Percentiles rank a stretch among this genome's conserved stretches.
phyloP scores from a whole-genome alignment of 2,113 vertebrate species.

The Saguinus imperator region DNA sequence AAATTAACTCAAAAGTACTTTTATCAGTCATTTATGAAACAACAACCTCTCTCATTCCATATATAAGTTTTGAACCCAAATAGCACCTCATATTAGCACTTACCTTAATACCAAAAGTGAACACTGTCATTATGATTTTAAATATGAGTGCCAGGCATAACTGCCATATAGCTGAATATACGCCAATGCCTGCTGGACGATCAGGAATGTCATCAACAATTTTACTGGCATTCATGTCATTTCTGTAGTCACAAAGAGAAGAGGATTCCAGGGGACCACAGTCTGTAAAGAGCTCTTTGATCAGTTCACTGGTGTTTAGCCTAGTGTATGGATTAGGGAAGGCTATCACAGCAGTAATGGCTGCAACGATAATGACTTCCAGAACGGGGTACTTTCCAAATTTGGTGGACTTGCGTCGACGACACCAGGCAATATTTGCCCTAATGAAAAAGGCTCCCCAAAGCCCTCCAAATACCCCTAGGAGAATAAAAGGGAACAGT shows the following conservation, averaged over 20 bases:
- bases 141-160: slow-evolving; percentile 97
- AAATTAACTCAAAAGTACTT: not conserved
- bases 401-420: slow-evolving; percentile 95
- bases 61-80: not conserved
- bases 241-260: slow-evolving; percentile 97
- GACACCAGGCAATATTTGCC: slow-evolving; percentile 98
- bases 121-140: slow-evolving; percentile 99
- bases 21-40: not conserved
- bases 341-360: slow-evolving; percentile 95
- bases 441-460: slow-evolving; percentile 99
- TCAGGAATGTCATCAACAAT: slow-evolving; percentile 94
- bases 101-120: slow-evolving; percentile 99
- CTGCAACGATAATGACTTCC: slow-evolving; percentile 97
- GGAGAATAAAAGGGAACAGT: slow-evolving; percentile 97
- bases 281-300: slow-evolving; percentile 98
- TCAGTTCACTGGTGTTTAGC: slow-evolving; percentile 98
- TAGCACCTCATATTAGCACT: slow-evolving; percentile 29
- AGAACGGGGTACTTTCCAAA: slow-evolving; percentile 97
- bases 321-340: slow-evolving; percentile 98
- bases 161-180: slow-evolving; percentile 99
- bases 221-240: slow-evolving; percentile 95
- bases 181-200: slow-evolving; percentile 92
- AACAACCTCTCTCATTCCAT: slow-evolving; percentile 13
- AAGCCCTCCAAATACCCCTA: slow-evolving; percentile 97
- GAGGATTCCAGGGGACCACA: slow-evolving; percentile 97